A percentile compares a stretch with the other conserved stretches of the same genome.
Conservation (phyloP, 2,888 invertebrate genomes). For the Oscheius sp. region DNA sequence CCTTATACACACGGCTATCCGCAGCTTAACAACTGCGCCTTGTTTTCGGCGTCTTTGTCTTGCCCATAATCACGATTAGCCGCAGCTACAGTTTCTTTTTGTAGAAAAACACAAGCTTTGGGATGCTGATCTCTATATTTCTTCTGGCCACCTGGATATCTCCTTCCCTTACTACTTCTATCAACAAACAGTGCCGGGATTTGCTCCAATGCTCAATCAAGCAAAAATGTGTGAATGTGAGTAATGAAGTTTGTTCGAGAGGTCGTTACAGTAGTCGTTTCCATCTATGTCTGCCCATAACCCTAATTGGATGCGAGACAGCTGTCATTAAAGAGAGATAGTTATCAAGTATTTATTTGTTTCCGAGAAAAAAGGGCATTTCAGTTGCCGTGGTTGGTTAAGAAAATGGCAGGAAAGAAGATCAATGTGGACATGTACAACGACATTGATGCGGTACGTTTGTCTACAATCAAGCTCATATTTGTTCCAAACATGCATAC, state of each 20-base stretch:
- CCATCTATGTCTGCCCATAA: background rate
- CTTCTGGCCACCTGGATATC: background rate
- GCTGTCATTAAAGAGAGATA: constrained; percentile 19
- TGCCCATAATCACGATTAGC: too few species aligned
- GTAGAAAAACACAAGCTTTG: background rate
- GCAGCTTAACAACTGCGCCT: constrained; percentile 37
- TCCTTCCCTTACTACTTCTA: constrained; percentile 27
- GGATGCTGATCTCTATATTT: background rate
- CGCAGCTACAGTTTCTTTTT: background rate
- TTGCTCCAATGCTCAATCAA: constrained; percentile 62
- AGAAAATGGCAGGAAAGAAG: constrained; percentile 58
- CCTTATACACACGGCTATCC: constrained; percentile 36
- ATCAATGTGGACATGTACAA: constrained; percentile 64
- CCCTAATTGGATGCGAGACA: constrained; percentile 21
- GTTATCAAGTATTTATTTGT: constrained; percentile 3
- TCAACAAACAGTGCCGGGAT: constrained; percentile 62
- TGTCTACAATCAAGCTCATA: background rate
- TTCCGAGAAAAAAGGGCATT: constrained; percentile 10
- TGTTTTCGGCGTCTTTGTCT: constrained; percentile 36
- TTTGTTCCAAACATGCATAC: background rate
- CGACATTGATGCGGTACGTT: constrained; percentile 63
- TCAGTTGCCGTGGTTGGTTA: constrained; percentile 50
- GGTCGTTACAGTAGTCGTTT: constrained; percentile 2
- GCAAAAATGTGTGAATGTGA: constrained; percentile 63
- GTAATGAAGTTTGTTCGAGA: constrained; percentile 26